phyloP scores from a whole-genome alignment of 2,888 invertebrate species.

The Pachymerium ferrugineum region DNA sequence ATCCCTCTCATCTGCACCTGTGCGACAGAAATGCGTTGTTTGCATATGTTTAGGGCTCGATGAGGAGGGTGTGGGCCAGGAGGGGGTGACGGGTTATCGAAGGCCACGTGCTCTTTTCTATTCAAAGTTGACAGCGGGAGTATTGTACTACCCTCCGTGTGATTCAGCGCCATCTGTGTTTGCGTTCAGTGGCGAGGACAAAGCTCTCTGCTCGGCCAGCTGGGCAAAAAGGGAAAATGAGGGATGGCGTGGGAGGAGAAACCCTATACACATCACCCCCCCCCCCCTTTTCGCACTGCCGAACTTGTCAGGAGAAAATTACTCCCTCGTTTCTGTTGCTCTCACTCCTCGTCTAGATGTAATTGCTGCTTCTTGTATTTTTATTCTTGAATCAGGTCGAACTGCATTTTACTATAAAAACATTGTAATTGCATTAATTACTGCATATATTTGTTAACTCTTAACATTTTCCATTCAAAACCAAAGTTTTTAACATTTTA shows the following conservation, averaged over 20 bases:
- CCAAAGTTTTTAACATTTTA: too few relatives aligned
- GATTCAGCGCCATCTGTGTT: slow-evolving; percentile 14
- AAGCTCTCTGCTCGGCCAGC: neutral
- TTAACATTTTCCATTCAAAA: too few relatives aligned
- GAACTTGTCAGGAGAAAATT: neutral
- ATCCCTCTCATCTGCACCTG: slow-evolving; percentile 6
- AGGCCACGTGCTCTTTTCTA: neutral
- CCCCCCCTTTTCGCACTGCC: neutral
- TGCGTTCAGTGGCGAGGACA: neutral
- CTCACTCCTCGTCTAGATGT: too few relatives aligned
- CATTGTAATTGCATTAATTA: too few relatives aligned
- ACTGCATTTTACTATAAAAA: too few relatives aligned
- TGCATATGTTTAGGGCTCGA: neutral
- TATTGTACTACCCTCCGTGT: neutral
- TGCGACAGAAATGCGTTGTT: neutral
- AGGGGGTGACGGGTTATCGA: neutral
- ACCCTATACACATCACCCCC: neutral
- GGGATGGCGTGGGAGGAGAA: neutral
- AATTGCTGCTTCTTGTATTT: too few relatives aligned
- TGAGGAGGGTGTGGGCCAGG: neutral
- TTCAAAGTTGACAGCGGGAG: neutral
- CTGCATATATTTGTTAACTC: too few relatives aligned
- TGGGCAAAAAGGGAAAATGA: neutral
- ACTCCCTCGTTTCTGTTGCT: neutral
- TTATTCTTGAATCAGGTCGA: too few relatives aligned